These are phyloP conservation scores for Kobus ellipsiprymnus DNA, from an alignment of 2,113 vertebrate genomes.

Conservation along the genomic window DNA sequence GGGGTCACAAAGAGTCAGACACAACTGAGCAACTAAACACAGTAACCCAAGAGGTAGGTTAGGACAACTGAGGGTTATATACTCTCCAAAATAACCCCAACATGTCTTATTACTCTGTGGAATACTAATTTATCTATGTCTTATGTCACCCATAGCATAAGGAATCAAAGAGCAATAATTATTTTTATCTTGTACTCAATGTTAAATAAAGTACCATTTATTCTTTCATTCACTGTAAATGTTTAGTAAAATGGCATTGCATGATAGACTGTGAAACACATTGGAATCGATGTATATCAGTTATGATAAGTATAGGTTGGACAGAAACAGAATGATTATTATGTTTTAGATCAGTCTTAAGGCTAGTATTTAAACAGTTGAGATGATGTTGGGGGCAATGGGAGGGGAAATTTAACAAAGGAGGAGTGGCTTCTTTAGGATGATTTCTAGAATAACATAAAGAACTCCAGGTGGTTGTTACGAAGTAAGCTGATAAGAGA, in stretches of 20 bases:
- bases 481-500: conserved; percentile 28
- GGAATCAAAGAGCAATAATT: conserved; percentile 59
- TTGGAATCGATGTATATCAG: conserved; percentile 3
- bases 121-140: conserved; percentile 59
- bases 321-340: neutral
- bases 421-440: conserved; percentile 5
- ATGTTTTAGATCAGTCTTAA: conserved; percentile 12
- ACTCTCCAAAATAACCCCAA: conserved; percentile 49
- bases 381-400: neutral
- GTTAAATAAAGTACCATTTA: neutral
- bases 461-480: conserved; percentile 38
- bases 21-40: neutral
- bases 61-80: conserved; percentile 50
- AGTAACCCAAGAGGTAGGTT: neutral
- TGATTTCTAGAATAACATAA: neutral
- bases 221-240: neutral
- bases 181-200: conserved; percentile 16
- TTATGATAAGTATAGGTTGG: neutral
- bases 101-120: conserved; percentile 43
- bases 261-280: conserved; percentile 24
- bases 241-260: conserved; percentile 21
- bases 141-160: conserved; percentile 45
- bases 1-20: neutral
- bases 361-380: neutral
- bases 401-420: neutral